phyloP scores from a whole-genome alignment of 2,113 vertebrate species.

The Oryzias curvinotus region DNA sequence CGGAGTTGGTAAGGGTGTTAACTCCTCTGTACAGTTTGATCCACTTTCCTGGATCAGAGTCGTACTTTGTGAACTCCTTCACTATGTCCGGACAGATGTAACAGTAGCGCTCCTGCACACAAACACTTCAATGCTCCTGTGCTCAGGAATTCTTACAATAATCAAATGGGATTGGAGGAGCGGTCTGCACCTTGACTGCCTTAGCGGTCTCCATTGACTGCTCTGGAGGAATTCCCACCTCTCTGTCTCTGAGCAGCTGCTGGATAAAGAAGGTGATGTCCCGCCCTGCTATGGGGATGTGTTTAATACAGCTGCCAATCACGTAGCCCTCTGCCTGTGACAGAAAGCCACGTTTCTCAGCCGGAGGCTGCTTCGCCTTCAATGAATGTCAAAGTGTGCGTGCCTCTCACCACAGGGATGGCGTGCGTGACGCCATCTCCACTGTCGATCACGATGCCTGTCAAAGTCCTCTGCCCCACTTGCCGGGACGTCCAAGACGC shows the following conservation, averaged over 20 bases:
- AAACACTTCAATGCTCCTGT: too few relatives aligned
- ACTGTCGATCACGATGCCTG: constrained; percentile 97
- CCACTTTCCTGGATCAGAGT: constrained; percentile 96
- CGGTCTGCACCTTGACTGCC: constrained; percentile 90
- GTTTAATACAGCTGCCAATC: constrained; percentile 99
- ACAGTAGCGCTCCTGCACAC: constrained; percentile 90
- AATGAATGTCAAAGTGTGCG: neutral
- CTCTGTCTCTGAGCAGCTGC: constrained; percentile 92
- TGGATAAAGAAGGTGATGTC: constrained; percentile 99
- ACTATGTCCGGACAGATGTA: constrained; percentile 98
- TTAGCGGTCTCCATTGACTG: constrained; percentile 98
- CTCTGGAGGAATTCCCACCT: constrained; percentile 98
- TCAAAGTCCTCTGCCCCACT: constrained; percentile 93
- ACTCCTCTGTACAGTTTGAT: constrained; percentile 97
- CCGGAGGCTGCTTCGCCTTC: neutral
- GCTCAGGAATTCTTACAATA: too few relatives aligned
- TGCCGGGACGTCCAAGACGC: constrained; percentile 98
- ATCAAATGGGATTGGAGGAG: too few relatives aligned
- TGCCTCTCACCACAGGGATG: constrained; percentile 90
- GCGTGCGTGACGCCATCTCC: constrained; percentile 98
- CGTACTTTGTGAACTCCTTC: constrained; percentile 98
- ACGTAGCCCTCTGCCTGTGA: constrained; percentile 95
- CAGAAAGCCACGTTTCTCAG: neutral
- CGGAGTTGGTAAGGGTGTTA: constrained; percentile 96
- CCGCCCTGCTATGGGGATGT: constrained; percentile 97